Evolutionary conservation across 2,888 invertebrate genomes (phyloP), one percentile per base, ranked within the genome.

Genomic region (Bombylius discolor): DNA sequence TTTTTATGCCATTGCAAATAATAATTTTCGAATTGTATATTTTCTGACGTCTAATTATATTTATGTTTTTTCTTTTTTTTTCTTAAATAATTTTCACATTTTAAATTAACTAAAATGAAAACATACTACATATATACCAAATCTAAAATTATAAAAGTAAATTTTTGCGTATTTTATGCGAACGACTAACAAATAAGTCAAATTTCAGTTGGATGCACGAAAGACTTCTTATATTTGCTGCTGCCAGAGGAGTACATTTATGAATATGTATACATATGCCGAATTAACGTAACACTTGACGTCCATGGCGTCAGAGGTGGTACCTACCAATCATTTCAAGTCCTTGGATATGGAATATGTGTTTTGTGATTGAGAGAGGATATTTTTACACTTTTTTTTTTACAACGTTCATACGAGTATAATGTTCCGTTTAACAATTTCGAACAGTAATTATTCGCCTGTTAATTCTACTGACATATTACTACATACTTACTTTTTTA

Each of bases 381-480:
- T 23, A 23, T 23, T 31, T 47, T 47, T 31, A 23, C 47, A 47
- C 47, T 23, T 47, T 47, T 47, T 31, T 47, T 9, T 31, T 14
- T 47, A 31, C 47, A 47, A 47, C 31, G 47, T 8, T 31, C 13
- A n/a, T 45, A 31, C 47, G 47, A 23, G 23, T 23, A 23, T 23
- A 23, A 23, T 23, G 23, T 8, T 23, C 47, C 9, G 47, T 47
- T 14, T 33, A 12, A 23, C 23, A 23, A 23, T 23, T 23, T 11
- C 39, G 7, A 36, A 42, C 39, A 42, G 52, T 56, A 56, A 56
- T 56, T 56, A 56, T 53, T 56, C 49, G 53, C 56, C 56, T 53
- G 56, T 56, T 56, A 56, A 56, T 46, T 53, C 47, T n/a, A 56
- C 58, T 58, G 58, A 58, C 58, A 56, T 55, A 58, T 51, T 47